Conservation (phyloP, 35 echinoderm and acorn worm species). For the Acanthaster planci region DNA sequence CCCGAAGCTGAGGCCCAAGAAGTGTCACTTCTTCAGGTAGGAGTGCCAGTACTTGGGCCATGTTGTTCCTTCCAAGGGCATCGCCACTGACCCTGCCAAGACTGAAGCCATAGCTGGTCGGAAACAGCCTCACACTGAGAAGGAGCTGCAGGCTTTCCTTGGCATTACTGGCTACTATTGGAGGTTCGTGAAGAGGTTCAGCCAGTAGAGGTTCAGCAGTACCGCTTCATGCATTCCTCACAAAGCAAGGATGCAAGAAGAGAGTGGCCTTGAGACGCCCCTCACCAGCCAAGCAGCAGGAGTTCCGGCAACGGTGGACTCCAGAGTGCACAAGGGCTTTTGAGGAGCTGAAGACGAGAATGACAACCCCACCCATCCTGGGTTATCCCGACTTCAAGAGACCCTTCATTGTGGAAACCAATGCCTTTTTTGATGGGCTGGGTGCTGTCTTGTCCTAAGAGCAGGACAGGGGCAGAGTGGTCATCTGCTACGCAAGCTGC, state of each 20-base stretch:
- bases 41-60: constrained; percentile 54
- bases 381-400: constrained; percentile 38
- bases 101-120: constrained; percentile 42
- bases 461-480: constrained; percentile 28
- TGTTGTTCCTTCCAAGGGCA: constrained; percentile 26
- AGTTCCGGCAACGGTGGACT: constrained; percentile 12
- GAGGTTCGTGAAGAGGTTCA: constrained; percentile 42
- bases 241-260: no score
- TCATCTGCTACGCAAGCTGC: constrained; percentile 65
- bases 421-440: constrained; percentile 38
- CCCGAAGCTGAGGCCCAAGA: constrained; percentile 59
- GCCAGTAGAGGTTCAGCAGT: constrained; percentile 54
- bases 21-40: constrained; percentile 50
- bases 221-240: constrained; percentile 57
- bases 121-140: constrained; percentile 33
- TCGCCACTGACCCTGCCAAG: constrained; percentile 43
- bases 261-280: not conserved
- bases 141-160: constrained; percentile 42
- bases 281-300: not conserved
- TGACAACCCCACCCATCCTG: no score
- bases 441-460: constrained; percentile 63
- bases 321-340: constrained; percentile 20
- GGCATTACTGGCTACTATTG: constrained; percentile 66
- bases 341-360: constrained; percentile 9
- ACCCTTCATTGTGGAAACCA: constrained; percentile 46